phyloP scores from a whole-genome alignment of 2,797 vertebrate genomes.

The Gila robusta region DNA sequence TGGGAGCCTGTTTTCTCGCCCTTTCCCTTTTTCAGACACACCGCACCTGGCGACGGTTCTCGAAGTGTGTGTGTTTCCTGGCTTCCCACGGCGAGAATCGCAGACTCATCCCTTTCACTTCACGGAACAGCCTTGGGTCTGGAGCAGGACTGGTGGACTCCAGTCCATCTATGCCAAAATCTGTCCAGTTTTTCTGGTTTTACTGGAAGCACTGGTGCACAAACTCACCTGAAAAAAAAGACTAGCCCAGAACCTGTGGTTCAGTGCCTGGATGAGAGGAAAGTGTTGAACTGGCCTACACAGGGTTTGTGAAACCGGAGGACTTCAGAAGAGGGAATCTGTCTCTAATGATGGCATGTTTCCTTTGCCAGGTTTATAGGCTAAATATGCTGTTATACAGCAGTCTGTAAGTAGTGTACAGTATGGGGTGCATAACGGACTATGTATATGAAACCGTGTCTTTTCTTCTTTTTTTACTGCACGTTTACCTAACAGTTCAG shows the following conservation, averaged over 20 bases:
- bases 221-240: conserved; percentile 35
- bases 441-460: conserved; percentile 40
- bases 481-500: conserved; percentile 79
- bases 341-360: conserved; percentile 31
- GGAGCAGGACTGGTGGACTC: conserved; percentile 50
- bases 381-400: conserved; percentile 80
- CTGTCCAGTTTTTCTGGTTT: conserved; percentile 40
- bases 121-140: conserved; percentile 59
- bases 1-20: background rate
- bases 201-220: conserved; percentile 44
- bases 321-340: conserved; percentile 14
- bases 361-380: conserved; percentile 56
- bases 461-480: conserved; percentile 77
- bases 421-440: conserved; percentile 70
- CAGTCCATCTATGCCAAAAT: conserved; percentile 60
- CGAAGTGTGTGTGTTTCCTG: conserved; percentile 22
- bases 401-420: conserved; percentile 73
- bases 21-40: conserved; percentile 29
- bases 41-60: conserved; percentile 14
- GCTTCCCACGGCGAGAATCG: conserved; percentile 22
- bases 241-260: conserved; percentile 46
- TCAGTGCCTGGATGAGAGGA: conserved; percentile 51
- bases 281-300: conserved; percentile 31
- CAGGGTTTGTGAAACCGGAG: conserved; percentile 39
- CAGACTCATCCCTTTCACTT: conserved; percentile 51